Evolutionary conservation across 2,797 vertebrate species (phyloP).

Genomic region (Toxotes lorentzi): DNA sequence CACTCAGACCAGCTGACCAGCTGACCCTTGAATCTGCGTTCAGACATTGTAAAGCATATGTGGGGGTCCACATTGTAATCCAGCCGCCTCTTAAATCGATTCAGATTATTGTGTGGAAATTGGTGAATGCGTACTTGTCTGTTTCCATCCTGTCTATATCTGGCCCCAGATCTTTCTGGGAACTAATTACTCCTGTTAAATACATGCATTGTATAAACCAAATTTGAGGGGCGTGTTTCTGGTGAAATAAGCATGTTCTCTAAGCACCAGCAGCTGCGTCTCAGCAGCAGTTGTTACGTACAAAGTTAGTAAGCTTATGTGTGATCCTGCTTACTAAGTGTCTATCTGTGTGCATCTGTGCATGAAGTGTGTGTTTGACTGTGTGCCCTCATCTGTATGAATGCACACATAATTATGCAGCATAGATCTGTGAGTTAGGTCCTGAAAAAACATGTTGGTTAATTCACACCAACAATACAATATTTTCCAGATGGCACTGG

Average conservation of each 20-base stretch:
- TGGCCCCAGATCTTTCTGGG: conserved; percentile 30
- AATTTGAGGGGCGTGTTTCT: conserved; percentile 58
- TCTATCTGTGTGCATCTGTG: conserved; percentile 11
- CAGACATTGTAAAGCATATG: conserved; percentile 34
- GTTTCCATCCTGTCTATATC: conserved; percentile 55
- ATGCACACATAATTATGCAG: conserved; percentile 60
- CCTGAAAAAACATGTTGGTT: conserved; percentile 58
- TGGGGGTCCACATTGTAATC: conserved; percentile 30
- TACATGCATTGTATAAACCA: conserved; percentile 46
- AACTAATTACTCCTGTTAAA: conserved; percentile 70
- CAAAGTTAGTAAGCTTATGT: conserved; percentile 35
- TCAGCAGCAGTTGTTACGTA: conserved; percentile 37
- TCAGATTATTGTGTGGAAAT: conserved; percentile 42
- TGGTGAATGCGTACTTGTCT: conserved; percentile 30
- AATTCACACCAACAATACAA: conserved; percentile 72
- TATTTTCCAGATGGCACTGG: conserved; percentile 72
- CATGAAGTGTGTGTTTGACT: conserved; percentile 28
- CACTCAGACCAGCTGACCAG: conserved; percentile 48
- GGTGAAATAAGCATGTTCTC: conserved; percentile 60
- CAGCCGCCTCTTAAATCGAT: conserved; percentile 38
- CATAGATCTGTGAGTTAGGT: conserved; percentile 59
- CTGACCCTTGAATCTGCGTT: conserved; percentile 36
- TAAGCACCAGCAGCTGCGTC: conserved; percentile 62
- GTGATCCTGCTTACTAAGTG: conserved; percentile 36
- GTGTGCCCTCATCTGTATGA: conserved; percentile 37